phyloP scores from a whole-genome alignment of 2,797 vertebrate genomes.

The Mus minutoides region DNA sequence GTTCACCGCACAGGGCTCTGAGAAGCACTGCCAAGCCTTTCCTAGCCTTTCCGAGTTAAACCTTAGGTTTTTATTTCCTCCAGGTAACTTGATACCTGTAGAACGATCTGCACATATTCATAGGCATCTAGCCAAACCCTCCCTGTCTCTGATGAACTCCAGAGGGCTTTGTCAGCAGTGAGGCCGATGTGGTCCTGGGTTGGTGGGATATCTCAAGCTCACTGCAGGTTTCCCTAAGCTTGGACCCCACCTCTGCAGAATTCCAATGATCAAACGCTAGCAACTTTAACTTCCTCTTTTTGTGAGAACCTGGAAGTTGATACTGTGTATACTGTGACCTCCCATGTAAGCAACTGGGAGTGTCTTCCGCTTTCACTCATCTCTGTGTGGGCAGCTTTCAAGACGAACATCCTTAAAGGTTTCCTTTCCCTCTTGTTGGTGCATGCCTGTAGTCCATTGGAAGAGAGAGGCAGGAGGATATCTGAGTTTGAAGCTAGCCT shows the following conservation, averaged over 20 bases:
- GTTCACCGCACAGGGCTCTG: neutral
- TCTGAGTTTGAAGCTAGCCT: neutral
- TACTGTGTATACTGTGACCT: neutral
- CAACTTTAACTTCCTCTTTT: constrained; percentile 64
- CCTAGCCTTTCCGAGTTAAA: neutral
- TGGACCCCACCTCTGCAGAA: neutral
- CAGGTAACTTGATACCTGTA: neutral
- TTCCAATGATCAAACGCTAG: neutral
- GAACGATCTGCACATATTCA: neutral
- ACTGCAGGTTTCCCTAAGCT: neutral
- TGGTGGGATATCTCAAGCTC: neutral
- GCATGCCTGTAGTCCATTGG: neutral
- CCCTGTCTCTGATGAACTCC: neutral
- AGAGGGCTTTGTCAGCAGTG: neutral
- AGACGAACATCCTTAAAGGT: neutral
- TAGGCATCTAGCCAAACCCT: neutral
- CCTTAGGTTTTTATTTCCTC: neutral
- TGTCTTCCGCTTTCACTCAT: neutral
- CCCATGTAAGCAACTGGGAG: neutral
- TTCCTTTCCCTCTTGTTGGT: constrained; percentile 30
- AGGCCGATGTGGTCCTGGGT: neutral
- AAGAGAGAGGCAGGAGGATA: neutral
- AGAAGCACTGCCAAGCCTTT: neutral
- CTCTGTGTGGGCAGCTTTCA: constrained; percentile 31
- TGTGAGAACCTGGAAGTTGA: constrained; percentile 41